Conservation (phyloP, 2,888 invertebrate species). For the Epirrita christyi region DNA sequence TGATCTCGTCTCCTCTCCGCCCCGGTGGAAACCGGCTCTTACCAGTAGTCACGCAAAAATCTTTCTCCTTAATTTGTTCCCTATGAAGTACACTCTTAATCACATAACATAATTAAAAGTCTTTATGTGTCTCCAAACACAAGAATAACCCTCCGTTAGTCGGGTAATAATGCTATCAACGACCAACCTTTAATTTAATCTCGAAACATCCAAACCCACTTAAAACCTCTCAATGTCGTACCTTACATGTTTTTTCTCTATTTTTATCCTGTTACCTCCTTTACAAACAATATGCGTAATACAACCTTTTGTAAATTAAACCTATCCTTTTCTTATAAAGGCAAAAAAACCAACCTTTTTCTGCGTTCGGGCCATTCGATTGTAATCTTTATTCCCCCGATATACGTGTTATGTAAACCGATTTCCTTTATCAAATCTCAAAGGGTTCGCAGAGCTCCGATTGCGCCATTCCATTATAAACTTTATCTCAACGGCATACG, state of each 20-base stretch:
- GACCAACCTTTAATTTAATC: neutral
- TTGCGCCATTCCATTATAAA: conserved; percentile 6
- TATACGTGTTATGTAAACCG: conserved; percentile 13
- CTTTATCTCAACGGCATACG: conserved; percentile 12
- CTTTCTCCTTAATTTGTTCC: too few relatives aligned
- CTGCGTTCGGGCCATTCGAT: conserved; percentile 2
- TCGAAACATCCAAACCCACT: neutral
- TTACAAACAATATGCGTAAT: neutral
- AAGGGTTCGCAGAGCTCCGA: conserved; percentile 1
- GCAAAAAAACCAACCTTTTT: conserved; percentile 1
- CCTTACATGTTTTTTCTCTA: neutral
- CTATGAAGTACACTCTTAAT: too few relatives aligned
- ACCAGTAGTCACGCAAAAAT: too few relatives aligned
- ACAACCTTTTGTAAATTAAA: conserved; percentile 27
- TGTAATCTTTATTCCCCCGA: conserved; percentile 20
- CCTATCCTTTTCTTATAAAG: conserved; percentile 9
- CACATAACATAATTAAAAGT: too few relatives aligned
- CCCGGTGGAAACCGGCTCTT: too few relatives aligned
- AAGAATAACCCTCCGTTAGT: too few relatives aligned
- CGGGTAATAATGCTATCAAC: neutral
- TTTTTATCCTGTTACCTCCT: neutral
- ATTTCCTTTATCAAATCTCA: conserved; percentile 4
- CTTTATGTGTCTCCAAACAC: too few relatives aligned
- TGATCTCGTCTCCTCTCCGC: too few relatives aligned
- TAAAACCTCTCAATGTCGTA: neutral